These are phyloP conservation scores for Dendronephthya gigantea DNA, from an alignment of 64 coral and sea anemone species.

Conservation along the genomic window DNA sequence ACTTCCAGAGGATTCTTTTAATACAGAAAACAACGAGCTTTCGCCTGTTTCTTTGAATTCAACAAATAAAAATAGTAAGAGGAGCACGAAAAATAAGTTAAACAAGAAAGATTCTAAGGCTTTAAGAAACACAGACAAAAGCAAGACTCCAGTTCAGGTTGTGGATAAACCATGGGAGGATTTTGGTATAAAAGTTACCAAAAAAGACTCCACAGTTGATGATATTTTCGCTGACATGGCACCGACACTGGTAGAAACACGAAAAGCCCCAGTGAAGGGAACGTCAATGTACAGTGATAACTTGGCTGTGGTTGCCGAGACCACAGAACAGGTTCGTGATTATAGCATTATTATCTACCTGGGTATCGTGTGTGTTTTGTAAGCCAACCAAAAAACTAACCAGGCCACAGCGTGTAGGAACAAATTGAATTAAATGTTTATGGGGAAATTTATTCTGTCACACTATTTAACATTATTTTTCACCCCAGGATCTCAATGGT, in stretches of 20 bases:
- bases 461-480: not conserved
- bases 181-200: not conserved
- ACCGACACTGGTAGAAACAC: not conserved
- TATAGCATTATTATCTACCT: too few species aligned
- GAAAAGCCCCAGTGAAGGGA: not conserved
- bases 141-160: not conserved
- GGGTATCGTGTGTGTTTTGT: too few species aligned
- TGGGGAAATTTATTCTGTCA: too few species aligned
- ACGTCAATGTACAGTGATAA: not conserved
- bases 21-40: not conserved
- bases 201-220: not conserved
- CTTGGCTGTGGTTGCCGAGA: not conserved
- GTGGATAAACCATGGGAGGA: constrained; percentile 1
- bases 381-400: too few species aligned
- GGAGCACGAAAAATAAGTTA: not conserved
- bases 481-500: not conserved
- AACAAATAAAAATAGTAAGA: not conserved
- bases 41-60: not conserved
- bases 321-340: too few species aligned
- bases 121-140: not conserved
- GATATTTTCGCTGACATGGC: constrained; percentile 6
- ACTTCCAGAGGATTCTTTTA: not conserved
- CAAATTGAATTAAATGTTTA: too few species aligned
- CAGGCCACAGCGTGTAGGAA: too few species aligned
- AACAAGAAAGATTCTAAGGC: not conserved